Evolutionary conservation across 1,140 invertebrate genomes (phyloP), one percentile per base, ranked within the genome.

Genomic region (Achatina immaculata): DNA sequence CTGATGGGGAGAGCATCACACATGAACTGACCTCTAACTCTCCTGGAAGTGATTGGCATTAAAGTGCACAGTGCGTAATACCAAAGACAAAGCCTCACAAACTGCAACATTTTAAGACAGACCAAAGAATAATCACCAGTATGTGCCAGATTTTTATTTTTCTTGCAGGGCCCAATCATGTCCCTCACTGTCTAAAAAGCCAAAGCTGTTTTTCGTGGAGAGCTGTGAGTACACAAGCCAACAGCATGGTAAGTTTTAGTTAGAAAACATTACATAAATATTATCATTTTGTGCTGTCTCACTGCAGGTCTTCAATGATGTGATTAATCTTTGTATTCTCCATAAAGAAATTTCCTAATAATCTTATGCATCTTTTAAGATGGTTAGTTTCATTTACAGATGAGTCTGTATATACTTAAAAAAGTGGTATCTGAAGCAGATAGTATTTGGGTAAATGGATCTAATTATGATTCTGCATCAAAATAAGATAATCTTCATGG

Each of bases 151-250:
- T 14, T 51, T 51, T 51, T 51, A 51, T 24, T 24, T 51, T 51
- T 14, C 48, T 66, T 66, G 28, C 28, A 66, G 62, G 9, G 80
- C 87, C 19, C 78, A 84, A 36, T 72, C 78, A 21, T 91, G 88
- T 82, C 85, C 83, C 11, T 75, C 69, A 24, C 79, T 91, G 38
- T 73, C 68, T 31, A 86, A 84, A n/a, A 91, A 90, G 82, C 90
- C 90, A 38, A 91, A 91, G 80, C 84, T 91, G 3, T 91, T 91
- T 74, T 87, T 92, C 62, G 83, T 92, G 28, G 90, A 91, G 81
- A 88, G 89, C 24, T 92, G 91, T 83, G 89, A 90, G 40, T 91
- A 91, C 16, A 81, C 86, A 55, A 83, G 85, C 21, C 89, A 86
- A 65, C 86, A 88, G 72, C 43, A 38, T 78, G 88, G 87, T 88